These are phyloP conservation scores for Protosalanx chinensis DNA, from an alignment of 2,797 vertebrate genomes.

Conservation along the genomic window DNA sequence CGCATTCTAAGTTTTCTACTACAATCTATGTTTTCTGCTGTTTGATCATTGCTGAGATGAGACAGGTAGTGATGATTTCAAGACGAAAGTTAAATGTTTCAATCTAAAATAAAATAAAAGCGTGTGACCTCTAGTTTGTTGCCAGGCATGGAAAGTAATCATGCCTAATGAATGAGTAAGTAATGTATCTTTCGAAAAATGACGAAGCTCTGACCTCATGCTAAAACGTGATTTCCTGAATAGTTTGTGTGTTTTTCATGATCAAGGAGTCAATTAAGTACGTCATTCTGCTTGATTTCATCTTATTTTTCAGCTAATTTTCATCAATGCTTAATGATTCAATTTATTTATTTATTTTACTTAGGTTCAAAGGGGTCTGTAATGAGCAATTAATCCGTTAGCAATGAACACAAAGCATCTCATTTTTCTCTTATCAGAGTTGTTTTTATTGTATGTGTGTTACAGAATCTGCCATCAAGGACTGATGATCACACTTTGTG, in stretches of 20 bases:
- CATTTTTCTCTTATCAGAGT: conserved; percentile 34
- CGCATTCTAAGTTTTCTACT: neutral
- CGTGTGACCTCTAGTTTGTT: conserved; percentile 33
- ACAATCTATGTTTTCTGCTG: no score
- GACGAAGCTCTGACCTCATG: conserved; percentile 14
- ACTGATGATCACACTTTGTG: neutral
- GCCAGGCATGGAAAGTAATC: conserved; percentile 52
- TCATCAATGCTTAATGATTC: conserved; percentile 30
- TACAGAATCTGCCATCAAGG: conserved; percentile 37
- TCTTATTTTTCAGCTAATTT: conserved; percentile 29
- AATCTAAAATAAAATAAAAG: conserved; percentile 46
- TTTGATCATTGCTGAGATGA: neutral
- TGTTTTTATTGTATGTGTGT: conserved; percentile 25
- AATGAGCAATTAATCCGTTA: conserved; percentile 34
- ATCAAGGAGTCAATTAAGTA: conserved; percentile 30
- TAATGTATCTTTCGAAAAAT: conserved; percentile 50
- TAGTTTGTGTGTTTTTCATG: conserved; percentile 44
- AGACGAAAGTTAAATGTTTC: conserved; percentile 38
- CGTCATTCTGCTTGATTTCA: conserved; percentile 45
- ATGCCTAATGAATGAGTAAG: conserved; percentile 25
- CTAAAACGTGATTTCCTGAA: conserved; percentile 45
- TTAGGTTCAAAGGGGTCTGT: conserved; percentile 25
- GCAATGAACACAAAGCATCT: conserved; percentile 20
- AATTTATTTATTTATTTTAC: conserved; percentile 15
- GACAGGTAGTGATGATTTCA: conserved; percentile 37